Evolutionary conservation across 2,888 invertebrate species (phyloP).

Genomic region (Coenonympha arcania): DNA sequence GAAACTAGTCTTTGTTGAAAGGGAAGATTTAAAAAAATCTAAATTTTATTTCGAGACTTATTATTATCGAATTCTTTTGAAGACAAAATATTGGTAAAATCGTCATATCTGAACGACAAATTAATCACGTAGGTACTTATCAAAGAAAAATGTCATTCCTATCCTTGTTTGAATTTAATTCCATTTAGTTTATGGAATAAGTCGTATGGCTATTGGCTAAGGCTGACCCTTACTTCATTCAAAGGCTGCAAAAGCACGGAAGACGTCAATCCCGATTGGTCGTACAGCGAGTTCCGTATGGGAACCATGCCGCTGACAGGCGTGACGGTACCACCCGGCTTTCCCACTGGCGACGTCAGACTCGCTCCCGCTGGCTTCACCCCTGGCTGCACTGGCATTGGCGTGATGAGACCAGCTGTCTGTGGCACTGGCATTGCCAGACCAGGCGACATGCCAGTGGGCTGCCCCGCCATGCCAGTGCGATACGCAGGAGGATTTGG

Average conservation of each 20-base stretch:
- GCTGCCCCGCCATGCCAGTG: background rate
- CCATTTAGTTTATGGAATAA: too few species aligned
- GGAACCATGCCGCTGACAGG: slow-evolving; percentile 58
- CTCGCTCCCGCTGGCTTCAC: background rate
- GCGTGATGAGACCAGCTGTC: background rate
- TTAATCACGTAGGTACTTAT: too few species aligned
- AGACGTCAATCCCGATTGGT: slow-evolving; percentile 57
- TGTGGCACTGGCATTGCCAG: background rate
- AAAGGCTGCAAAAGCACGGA: slow-evolving; percentile 63
- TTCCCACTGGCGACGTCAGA: background rate
- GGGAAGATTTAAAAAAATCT: too few species aligned
- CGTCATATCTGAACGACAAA: too few species aligned
- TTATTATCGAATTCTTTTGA: too few species aligned
- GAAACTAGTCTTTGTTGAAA: too few species aligned
- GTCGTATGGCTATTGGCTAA: too few species aligned
- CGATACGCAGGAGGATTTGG: background rate
- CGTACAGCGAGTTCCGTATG: slow-evolving; percentile 59
- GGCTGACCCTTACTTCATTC: slow-evolving; percentile 58
- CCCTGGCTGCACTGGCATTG: slow-evolving; percentile 11
- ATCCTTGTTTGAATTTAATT: too few species aligned
- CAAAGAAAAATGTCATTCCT: too few species aligned
- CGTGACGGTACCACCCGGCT: slow-evolving; percentile 1
- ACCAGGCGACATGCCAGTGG: background rate
- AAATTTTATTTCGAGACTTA: too few species aligned
- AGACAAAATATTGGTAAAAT: too few species aligned